Evolutionary conservation across 2,113 vertebrate genomes (phyloP).

Genomic region (Stictonetta naevosa): DNA sequence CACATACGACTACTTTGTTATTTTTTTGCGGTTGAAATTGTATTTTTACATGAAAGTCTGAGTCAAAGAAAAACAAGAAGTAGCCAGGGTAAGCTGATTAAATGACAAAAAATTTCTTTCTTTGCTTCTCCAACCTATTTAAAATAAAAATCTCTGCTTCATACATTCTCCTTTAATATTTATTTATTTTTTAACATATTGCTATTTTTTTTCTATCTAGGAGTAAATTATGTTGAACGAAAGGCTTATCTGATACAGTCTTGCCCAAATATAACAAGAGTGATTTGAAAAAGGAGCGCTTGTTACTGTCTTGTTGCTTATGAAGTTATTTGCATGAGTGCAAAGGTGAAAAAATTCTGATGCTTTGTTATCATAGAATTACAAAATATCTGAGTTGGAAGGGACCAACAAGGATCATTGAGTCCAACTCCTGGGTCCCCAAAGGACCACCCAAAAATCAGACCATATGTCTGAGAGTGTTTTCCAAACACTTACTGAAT

Average conservation of each 20-base stretch:
- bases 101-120: background rate
- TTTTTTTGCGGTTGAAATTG: background rate
- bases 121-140: background rate
- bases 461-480: too few relatives aligned
- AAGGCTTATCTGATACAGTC: background rate
- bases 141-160: background rate
- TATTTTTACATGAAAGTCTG: background rate
- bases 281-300: accelerated
- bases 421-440: too few relatives aligned
- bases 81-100: background rate
- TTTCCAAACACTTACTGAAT: too few relatives aligned
- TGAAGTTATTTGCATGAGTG: background rate
- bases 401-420: too few relatives aligned
- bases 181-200: background rate
- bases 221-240: background rate
- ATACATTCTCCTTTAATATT: background rate
- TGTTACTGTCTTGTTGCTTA: background rate
- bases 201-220: background rate
- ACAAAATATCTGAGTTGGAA: too few relatives aligned
- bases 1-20: background rate
- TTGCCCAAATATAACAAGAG: background rate
- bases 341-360: background rate
- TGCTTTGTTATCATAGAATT: background rate
- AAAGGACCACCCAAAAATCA: too few relatives aligned
- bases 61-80: background rate